Base-by-base conservation (phyloP, 2,888 invertebrate genomes). In the Drosophila pseudotalamancana region DNA sequence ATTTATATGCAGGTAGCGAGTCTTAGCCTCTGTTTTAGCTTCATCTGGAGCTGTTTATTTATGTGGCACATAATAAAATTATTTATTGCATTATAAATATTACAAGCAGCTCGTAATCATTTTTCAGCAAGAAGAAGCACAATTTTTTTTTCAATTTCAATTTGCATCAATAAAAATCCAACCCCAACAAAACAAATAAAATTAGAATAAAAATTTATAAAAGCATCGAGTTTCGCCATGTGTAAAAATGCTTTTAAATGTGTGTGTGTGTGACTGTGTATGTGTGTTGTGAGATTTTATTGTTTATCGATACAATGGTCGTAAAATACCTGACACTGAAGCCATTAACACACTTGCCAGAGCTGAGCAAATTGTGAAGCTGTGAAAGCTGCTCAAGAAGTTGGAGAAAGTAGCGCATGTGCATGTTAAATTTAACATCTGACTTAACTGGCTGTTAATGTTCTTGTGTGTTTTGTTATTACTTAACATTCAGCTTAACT, bases 71-170 rank as follows among this genome's bases (percentile, higher is more conserved):
- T 77, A 85, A 85, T 85, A 86, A 85, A 85, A 84, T 77, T 84
- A 80, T 85, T 85, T 85, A 85, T 85, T 86, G 73, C 84, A 81
- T 81, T 85, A 86, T 86, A 84, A 84, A 78, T 72, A 78, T 77
- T 66, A 61, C 75, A 77, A 61, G 51, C 64, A 63, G 43, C 57
- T 62, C 63, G 77, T 82, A 82, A 85, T 79, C 71, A 79, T 72
- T 72, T 72, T 57, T 27, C 9, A 49, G 42, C 31, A 50, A 42
- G 59, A 53, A 54, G 27, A 11, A 27, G 14, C 34, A 34, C 27
- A 55, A 59, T 53, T 61, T 39, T 64, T 71, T 65, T 76, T 82
- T 78, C 84, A 82, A 82, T 82, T 81, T 82, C 80, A 57, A 81
- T 83, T 77, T 72, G 80, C 80, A 68, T 74, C 74, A 69, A 83